phyloP scores from a whole-genome alignment of 2,888 invertebrate species.

The Creontiades dilutus region DNA sequence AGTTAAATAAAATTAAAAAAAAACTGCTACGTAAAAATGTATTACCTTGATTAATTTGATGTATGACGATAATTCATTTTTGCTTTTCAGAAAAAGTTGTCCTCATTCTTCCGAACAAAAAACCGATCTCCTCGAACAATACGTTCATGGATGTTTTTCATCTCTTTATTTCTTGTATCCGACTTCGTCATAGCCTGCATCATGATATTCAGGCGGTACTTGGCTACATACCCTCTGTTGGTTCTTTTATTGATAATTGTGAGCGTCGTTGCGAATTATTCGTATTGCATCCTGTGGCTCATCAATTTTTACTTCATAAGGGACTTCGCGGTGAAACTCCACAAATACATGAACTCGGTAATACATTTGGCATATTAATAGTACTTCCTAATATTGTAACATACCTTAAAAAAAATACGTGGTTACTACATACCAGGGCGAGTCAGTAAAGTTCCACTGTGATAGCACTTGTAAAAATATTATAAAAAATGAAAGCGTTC shows the following conservation, averaged over 20 bases:
- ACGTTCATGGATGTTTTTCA: not conserved
- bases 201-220: not conserved
- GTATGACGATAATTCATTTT: not conserved
- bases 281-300: not conserved
- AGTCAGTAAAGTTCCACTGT: too few relatives aligned
- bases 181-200: not conserved
- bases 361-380: too few relatives aligned
- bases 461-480: too few relatives aligned
- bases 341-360: not conserved
- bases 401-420: too few relatives aligned
- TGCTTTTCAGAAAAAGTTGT: not conserved
- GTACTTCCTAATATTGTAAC: too few relatives aligned
- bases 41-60: not conserved
- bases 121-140: not conserved
- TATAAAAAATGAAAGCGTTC: too few relatives aligned
- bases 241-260: not conserved
- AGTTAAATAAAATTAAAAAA: too few relatives aligned
- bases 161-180: not conserved
- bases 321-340: not conserved
- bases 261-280: not conserved
- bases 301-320: not conserved
- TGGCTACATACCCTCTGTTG: not conserved
- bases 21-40: too few relatives aligned
- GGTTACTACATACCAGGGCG: too few relatives aligned
- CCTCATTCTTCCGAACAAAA: not conserved